These are phyloP conservation scores for Trissolcus japonicus DNA, from an alignment of 2,888 invertebrate genomes.

Conservation along the genomic window DNA sequence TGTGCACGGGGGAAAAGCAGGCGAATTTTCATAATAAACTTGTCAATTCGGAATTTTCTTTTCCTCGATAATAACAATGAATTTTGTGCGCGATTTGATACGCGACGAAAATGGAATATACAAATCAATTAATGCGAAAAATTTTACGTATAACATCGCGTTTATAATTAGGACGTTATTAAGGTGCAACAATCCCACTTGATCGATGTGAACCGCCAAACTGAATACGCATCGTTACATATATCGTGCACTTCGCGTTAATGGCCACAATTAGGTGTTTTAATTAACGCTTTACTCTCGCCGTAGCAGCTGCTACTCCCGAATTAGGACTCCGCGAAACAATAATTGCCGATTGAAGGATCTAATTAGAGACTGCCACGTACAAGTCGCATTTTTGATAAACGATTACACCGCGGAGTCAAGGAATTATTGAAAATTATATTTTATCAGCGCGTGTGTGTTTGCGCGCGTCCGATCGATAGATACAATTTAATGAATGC, in stretches of 20 bases:
- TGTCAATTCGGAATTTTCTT: constrained; percentile 21
- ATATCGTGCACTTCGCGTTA: constrained; percentile 71
- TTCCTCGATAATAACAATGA: constrained; percentile 15
- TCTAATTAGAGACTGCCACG: constrained; percentile 69
- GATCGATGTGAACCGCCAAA: constrained; percentile 57
- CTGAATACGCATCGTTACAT: constrained; percentile 57
- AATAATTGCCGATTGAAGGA: constrained; percentile 75
- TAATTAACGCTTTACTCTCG: constrained; percentile 73
- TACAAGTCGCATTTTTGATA: constrained; percentile 54
- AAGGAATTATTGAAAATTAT: constrained; percentile 14
- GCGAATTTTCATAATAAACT: constrained; percentile 34
- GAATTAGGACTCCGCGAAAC: constrained; percentile 74
- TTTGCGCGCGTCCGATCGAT: constrained; percentile 15
- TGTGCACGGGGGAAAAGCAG: constrained; percentile 8
- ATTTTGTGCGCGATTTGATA: constrained; percentile 20
- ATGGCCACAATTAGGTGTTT: constrained; percentile 76
- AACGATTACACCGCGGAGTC: constrained; percentile 41
- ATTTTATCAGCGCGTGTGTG: neutral
- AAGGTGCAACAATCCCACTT: constrained; percentile 56
- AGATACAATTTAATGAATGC: constrained; percentile 45
- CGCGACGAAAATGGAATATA: neutral
- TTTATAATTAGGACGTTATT: constrained; percentile 59
- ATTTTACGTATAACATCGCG: constrained; percentile 52
- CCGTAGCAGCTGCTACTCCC: constrained; percentile 71
- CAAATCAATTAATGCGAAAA: constrained; percentile 37